A percentile compares a stretch with the other conserved stretches of the same genome.
These are phyloP conservation scores for Varecia variegata DNA, from an alignment of 2,797 vertebrate genomes.

Conservation along the genomic window DNA sequence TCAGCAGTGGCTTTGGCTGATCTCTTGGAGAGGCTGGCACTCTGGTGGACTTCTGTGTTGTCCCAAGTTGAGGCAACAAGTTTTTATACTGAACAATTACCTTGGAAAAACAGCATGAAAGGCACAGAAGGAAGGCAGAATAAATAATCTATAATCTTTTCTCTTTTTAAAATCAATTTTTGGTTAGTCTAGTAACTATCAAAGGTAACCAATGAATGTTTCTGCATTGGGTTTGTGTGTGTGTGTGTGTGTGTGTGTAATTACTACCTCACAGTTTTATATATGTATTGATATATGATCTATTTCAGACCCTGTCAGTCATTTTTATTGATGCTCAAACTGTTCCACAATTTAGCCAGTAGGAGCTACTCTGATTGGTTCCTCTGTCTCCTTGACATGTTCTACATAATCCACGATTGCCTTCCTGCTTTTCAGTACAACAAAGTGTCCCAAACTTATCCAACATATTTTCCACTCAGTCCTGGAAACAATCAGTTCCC, in stretches of 20 bases:
- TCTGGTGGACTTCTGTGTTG: neutral
- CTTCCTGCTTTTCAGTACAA: neutral
- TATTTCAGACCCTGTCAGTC: neutral
- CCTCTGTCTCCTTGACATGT: neutral
- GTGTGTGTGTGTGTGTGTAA: neutral
- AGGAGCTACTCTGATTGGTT: neutral
- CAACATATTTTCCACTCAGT: neutral
- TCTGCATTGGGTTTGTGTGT: neutral
- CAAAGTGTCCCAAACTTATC: neutral
- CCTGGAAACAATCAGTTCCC: neutral
- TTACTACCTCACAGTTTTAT: neutral
- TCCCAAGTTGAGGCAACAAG: neutral
- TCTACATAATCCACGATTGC: neutral
- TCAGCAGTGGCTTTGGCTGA: neutral
- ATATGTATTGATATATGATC: neutral
- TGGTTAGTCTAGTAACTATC: neutral
- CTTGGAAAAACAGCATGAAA: neutral
- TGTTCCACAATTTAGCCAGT: neutral
- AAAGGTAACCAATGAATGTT: neutral
- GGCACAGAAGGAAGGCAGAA: neutral
- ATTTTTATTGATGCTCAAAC: neutral
- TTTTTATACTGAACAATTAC: neutral
- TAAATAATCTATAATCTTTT: neutral
- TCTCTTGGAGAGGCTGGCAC: neutral
- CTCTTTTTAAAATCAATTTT: neutral